phyloP scores from a whole-genome alignment of 2,888 invertebrate species.

The Megastigmus dorsalis region DNA sequence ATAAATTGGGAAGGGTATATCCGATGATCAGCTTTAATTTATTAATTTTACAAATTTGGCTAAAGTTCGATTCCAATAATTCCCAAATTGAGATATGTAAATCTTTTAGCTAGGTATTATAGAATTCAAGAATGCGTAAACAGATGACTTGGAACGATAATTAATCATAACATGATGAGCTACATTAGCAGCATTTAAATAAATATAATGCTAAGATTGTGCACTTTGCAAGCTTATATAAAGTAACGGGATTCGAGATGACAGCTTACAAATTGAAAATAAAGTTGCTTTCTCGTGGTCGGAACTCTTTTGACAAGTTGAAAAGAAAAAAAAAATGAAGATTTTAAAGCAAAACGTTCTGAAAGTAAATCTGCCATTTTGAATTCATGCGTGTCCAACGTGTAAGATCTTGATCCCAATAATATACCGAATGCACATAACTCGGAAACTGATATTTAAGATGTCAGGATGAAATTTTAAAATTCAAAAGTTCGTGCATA shows the following conservation, averaged over 20 bases:
- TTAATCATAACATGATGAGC: neutral
- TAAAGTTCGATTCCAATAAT: too few relatives aligned
- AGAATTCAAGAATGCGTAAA: neutral
- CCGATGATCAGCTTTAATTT: neutral
- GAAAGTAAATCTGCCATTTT: conserved; percentile 2
- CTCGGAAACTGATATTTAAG: conserved; percentile 4
- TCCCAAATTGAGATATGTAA: too few relatives aligned
- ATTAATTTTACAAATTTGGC: too few relatives aligned
- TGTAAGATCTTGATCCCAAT: neutral
- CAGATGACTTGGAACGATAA: neutral
- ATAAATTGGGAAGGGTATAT: conserved; percentile 3
- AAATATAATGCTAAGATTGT: neutral
- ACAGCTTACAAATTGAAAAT: conserved; percentile 27
- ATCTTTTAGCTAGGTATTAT: neutral
- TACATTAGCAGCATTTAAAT: neutral
- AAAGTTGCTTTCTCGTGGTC: conserved; percentile 12
- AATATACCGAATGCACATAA: neutral
- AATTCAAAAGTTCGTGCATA: neutral
- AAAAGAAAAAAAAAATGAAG: neutral
- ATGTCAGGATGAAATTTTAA: neutral
- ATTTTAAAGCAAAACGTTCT: neutral
- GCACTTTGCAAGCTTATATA: neutral
- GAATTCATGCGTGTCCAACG: neutral
- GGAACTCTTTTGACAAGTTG: neutral
- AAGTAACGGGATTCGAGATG: neutral